A percentile compares a stretch with the other conserved stretches of the same genome.
Evolutionary conservation across 2,888 invertebrate species (phyloP).

Genomic region (Pinctada fucata): DNA sequence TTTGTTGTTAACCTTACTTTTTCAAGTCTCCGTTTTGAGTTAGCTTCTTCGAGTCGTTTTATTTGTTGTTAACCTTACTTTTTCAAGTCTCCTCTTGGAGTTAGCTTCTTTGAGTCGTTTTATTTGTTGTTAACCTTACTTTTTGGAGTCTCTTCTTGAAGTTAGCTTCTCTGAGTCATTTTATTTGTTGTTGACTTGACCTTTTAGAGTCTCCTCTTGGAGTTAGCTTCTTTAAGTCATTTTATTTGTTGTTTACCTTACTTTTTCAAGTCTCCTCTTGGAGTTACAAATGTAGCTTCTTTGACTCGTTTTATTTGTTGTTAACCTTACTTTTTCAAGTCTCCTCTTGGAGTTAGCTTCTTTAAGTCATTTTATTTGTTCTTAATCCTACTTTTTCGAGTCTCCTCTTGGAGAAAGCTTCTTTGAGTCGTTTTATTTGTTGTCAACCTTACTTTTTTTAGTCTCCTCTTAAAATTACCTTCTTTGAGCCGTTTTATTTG

Average conservation of each 20-base stretch:
- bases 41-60: constrained; percentile 89
- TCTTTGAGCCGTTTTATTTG: constrained; percentile 86
- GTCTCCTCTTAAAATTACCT: constrained; percentile 77
- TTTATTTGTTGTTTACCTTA: too few relatives aligned
- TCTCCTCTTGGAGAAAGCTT: constrained; percentile 71
- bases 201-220: too few relatives aligned
- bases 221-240: too few relatives aligned
- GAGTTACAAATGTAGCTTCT: too few relatives aligned
- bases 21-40: constrained; percentile 91
- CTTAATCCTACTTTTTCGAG: constrained; percentile 90
- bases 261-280: too few relatives aligned
- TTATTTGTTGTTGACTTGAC: constrained; percentile 71
- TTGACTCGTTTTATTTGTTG: too few relatives aligned
- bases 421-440: too few relatives aligned
- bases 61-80: constrained; percentile 92
- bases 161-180: constrained; percentile 87
- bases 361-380: constrained; percentile 88
- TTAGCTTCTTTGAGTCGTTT: constrained; percentile 91
- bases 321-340: constrained; percentile 83
- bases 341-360: constrained; percentile 93
- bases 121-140: constrained; percentile 84
- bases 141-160: too few relatives aligned
- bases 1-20: constrained; percentile 78
- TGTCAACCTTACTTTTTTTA: not conserved
- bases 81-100: constrained; percentile 89